A percentile compares a stretch with the other conserved stretches of the same genome.
Conservation (phyloP, 2,113 vertebrate genomes). For the Lanius ludovicianus region DNA sequence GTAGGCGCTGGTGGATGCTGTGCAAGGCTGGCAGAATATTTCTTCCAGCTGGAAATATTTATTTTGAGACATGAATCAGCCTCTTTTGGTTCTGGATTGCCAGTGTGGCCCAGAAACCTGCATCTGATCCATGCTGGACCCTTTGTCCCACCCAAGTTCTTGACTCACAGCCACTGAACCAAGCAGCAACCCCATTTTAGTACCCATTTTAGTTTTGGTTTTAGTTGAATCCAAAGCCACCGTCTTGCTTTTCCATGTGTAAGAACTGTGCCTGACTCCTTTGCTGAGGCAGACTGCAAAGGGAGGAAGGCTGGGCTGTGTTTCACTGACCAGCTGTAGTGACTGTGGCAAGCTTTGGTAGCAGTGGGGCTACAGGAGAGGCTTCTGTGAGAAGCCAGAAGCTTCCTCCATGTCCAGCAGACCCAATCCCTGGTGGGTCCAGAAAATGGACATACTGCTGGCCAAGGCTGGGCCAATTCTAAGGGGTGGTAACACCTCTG, state of each 20-base stretch:
- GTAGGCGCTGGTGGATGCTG: not conserved
- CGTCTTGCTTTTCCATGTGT: not conserved
- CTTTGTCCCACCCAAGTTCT: not conserved
- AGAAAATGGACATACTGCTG: not conserved
- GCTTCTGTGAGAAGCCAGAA: not conserved
- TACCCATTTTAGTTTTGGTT: accelerated
- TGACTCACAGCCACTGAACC: not conserved
- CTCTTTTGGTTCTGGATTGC: not conserved
- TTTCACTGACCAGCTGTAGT: not conserved
- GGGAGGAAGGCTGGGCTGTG: not conserved
- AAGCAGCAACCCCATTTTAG: not conserved
- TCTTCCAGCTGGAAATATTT: not conserved
- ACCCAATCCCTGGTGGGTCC: not conserved
- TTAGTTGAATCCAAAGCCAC: accelerated
- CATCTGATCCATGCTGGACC: accelerated
- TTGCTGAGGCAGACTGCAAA: not conserved
- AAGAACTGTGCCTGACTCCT: not conserved
- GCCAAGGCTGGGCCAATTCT: not conserved
- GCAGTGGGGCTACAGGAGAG: not conserved
- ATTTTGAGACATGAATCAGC: not conserved
- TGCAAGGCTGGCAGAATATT: not conserved
- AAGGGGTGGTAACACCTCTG: not conserved
- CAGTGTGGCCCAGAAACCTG: not conserved
- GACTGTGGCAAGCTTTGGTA: not conserved
- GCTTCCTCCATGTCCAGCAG: not conserved